Conservation (phyloP, 2,888 invertebrate species). For the Cheilosia vulpina region DNA sequence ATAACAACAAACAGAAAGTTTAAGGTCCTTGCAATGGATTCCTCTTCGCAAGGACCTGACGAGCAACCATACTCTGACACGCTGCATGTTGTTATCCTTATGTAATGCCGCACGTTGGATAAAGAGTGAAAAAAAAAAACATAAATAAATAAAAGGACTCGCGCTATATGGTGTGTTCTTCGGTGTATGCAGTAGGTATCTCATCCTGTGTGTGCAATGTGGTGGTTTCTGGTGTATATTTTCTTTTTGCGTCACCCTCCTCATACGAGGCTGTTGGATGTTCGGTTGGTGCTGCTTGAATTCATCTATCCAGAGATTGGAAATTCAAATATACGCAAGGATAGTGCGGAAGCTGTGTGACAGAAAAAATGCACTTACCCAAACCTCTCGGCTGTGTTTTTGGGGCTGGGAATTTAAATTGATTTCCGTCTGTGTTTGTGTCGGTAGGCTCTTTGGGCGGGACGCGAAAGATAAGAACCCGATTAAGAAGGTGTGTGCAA, state of each 20-base stretch:
- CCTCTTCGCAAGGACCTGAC: conserved; percentile 35
- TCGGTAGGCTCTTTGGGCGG: conserved; percentile 40
- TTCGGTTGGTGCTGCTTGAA: conserved; percentile 38
- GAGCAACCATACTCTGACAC: conserved; percentile 26
- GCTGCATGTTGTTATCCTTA: conserved; percentile 66
- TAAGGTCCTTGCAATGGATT: conserved; percentile 67
- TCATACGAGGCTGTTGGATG: conserved; percentile 5
- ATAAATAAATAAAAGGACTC: conserved; percentile 30
- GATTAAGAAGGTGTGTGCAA: conserved; percentile 44
- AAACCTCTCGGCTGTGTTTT: conserved; percentile 39
- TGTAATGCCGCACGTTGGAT: conserved; percentile 56
- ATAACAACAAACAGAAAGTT: conserved; percentile 55
- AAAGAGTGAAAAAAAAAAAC: conserved; percentile 29
- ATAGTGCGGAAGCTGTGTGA: conserved; percentile 33
- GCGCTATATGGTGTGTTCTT: conserved; percentile 24
- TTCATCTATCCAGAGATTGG: conserved; percentile 64
- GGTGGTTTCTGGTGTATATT: conserved; percentile 54
- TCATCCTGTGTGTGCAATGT: conserved; percentile 17
- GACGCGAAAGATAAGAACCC: conserved; percentile 41
- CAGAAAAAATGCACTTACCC: conserved; percentile 63
- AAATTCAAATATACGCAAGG: conserved; percentile 59
- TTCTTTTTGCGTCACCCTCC: conserved; percentile 11
- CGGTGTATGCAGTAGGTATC: not conserved
- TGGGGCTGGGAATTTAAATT: conserved; percentile 65
- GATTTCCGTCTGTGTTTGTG: conserved; percentile 62